Conservation (phyloP, 2,888 invertebrate genomes). For the Entomobrya proxima region DNA sequence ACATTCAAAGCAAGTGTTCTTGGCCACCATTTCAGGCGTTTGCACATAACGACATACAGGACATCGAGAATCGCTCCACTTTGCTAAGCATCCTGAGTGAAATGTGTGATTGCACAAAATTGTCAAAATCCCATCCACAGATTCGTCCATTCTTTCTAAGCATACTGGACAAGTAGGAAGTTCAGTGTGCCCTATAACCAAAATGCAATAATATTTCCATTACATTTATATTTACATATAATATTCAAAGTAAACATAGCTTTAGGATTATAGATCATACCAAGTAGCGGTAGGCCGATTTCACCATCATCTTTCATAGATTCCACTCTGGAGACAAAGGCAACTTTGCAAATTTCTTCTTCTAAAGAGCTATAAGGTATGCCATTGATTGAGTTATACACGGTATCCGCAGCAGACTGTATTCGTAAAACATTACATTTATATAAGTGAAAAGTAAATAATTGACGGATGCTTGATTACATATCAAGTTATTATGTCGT, state of each 20-base stretch:
- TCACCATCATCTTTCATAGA: slow-evolving; percentile 84
- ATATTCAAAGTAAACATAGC: too few species aligned
- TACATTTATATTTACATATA: too few species aligned
- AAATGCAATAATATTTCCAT: too few species aligned
- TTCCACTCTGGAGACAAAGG: slow-evolving; percentile 96
- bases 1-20: slow-evolving; percentile 85
- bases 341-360: slow-evolving; percentile 93
- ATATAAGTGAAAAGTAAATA: not conserved
- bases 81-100: slow-evolving; percentile 94
- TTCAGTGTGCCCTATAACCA: slow-evolving; percentile 93
- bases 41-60: slow-evolving; percentile 96
- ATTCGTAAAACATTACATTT: slow-evolving; percentile 51
- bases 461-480: not conserved
- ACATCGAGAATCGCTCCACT: slow-evolving; percentile 98
- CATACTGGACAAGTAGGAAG: slow-evolving; percentile 98
- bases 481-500: not conserved
- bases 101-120: slow-evolving; percentile 99
- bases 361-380: slow-evolving; percentile 95
- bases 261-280: slow-evolving; percentile 61
- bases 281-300: slow-evolving; percentile 79
- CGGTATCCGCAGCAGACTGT: slow-evolving; percentile 90
- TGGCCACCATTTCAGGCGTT: slow-evolving; percentile 87
- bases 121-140: slow-evolving; percentile 96
- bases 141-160: slow-evolving; percentile 98
- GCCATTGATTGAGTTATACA: slow-evolving; percentile 95